phyloP scores from a whole-genome alignment of 2,113 vertebrate genomes.

The Aspidoscelis tigris region DNA sequence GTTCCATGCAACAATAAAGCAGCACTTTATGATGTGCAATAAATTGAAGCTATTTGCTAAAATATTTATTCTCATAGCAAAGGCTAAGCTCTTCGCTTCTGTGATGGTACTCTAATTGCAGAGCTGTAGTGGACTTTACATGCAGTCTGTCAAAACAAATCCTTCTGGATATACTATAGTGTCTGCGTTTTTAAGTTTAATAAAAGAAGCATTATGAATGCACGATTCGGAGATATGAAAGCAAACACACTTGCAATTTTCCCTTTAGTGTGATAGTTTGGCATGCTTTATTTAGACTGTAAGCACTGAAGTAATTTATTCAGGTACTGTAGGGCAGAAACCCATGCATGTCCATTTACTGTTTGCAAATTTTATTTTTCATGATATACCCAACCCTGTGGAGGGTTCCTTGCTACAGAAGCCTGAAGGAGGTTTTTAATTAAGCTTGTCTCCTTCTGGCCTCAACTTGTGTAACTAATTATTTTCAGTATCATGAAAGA shows the following conservation, averaged over 20 bases:
- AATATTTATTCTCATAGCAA: conserved; percentile 30
- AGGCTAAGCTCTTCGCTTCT: conserved; percentile 26
- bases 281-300: conserved; percentile 39
- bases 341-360: conserved; percentile 24
- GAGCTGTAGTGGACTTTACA: neutral
- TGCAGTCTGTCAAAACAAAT: conserved; percentile 56
- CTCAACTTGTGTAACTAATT: conserved; percentile 39
- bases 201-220: conserved; percentile 37
- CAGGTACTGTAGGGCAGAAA: conserved; percentile 1
- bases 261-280: conserved; percentile 12
- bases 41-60: conserved; percentile 50
- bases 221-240: conserved; percentile 50
- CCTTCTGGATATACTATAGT: conserved; percentile 49
- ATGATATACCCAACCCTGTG: conserved; percentile 7
- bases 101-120: conserved; percentile 36
- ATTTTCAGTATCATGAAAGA: conserved; percentile 26
- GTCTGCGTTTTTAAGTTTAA: conserved; percentile 42
- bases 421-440: conserved; percentile 27
- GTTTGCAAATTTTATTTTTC: conserved; percentile 46
- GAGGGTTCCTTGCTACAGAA: conserved; percentile 23
- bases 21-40: conserved; percentile 28
- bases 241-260: conserved; percentile 17
- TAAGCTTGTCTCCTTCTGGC: conserved; percentile 15
- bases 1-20: conserved; percentile 12
- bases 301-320: conserved; percentile 34